Evolutionary conservation across 2,888 invertebrate species (phyloP), one percentile per base, ranked within the genome.

Genomic region (Clepsis dumicolana): DNA sequence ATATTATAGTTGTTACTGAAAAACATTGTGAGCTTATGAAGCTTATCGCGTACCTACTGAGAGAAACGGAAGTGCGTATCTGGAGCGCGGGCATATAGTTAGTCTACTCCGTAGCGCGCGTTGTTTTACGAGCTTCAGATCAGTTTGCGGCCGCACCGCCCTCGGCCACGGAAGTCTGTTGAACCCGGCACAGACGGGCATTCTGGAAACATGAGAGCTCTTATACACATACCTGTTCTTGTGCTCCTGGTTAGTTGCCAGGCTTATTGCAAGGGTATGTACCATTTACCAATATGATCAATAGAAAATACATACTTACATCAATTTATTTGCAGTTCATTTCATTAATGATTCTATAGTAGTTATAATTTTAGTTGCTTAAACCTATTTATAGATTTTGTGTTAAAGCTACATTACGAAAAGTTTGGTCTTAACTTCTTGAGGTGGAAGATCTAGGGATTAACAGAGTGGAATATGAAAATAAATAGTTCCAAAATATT

Each of bases 51-150:
- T 81, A 27, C 83, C 44, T 7, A 44, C 44, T 66, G 67, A 68
- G 67, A 88, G 88, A 87, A 86, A 82, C 78, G 79, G 76, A 77
- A 82, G 75, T 76, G 71, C 75, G 74, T 85, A 87, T 84, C 83
- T 85, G 79, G 86, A 83, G 76, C 88, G 81, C 78, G 72, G 73
- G 76, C 48, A 12, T 48, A 21, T 41, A 41, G n/a, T n/a, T 48
- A 48, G 18, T 44, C n/a, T 29, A 18, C 18, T 44, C 16, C 75
- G 77, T 79, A 80, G 79, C 75, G 77, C 75, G 77, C 73, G 76
- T 76, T 75, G 77, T 80, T 82, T 84, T 79, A 84, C 81, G 81
- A 84, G 80, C 65, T 71, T 68, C 74, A 76, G 77, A 71, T 67
- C 74, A 76, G 77, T 84, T 81, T 75, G 80, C 76, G 76, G 72